Evolutionary conservation across 2,888 invertebrate genomes (phyloP), one percentile per base, ranked within the genome.

Genomic region (Eledone cirrhosa): DNA sequence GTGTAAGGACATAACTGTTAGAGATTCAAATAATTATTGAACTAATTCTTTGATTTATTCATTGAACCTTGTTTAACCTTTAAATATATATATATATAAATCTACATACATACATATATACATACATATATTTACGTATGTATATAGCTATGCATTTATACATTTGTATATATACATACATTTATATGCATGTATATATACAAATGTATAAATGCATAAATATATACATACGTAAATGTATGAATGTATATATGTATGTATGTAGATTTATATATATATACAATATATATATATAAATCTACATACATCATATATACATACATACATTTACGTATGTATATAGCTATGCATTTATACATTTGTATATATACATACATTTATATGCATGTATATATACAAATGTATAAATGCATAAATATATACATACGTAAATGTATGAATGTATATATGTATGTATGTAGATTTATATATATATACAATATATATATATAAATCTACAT

Each of bases 191-290:
- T 4, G n/a, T 53, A 53, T 53, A 53, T 3, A 53, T 53, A 53
- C n/a, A 53, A 22, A 53, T 53, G n/a, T 53, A 53, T 4, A 53
- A 22, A 53, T 33, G 19, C 2, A 69, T 69, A 69, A n/a, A 69
- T 69, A 69, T 69, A 69, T 69, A 69, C 24, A 69, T 69, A 69
- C 24, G 24, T 5, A 69, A n/a, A 69, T 69, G 24, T 3, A 69
- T 69, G 24, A 2, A 69, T 69, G 24, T 69, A 69, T 69, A 69
- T 69, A 69, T 5, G 24, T 5, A 69, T 69, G 19, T 69, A 69
- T 69, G 24, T 69, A 69, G 19, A 69, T n/a, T n/a, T n/a, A n/a
- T n/a, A n/a, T n/a, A n/a, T n/a, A n/a, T n/a, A n/a, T n/a, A n/a
- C n/a, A n/a, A n/a, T n/a, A n/a, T n/a, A n/a, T n/a, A n/a, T n/a